Evolutionary conservation across 2,888 invertebrate species (phyloP), one percentile per base, ranked within the genome.

Genomic region (Leptopilina myrica): DNA sequence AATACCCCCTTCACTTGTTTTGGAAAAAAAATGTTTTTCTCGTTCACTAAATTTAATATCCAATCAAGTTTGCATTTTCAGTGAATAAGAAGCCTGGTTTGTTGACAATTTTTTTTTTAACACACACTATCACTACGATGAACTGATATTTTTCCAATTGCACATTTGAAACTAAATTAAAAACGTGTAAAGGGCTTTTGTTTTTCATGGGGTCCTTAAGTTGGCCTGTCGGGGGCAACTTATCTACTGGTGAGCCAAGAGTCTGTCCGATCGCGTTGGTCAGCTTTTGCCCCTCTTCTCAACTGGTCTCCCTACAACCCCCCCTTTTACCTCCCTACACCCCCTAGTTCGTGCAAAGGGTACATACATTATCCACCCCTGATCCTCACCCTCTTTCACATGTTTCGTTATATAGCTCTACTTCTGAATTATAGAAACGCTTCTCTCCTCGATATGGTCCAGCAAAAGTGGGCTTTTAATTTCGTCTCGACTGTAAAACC

Each of bases 321-420:
- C 86, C 84, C 84, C 82, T 86, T 82, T n/a, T 59, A 64, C 67
- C 76, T 62, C 79, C 78, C 15, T 79, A 78, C 80, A 76, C 76
- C 56, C 79, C 56, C 76, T 15, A 33, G 65, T n/a, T 79, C 84
- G 78, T 79, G 86, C 85, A 86, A 88, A 73, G 91, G 91, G 90
- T 91, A 91, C 91, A 91, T 91, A 91, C 89, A 91, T 91, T 91
- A 91, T 89, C 87, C 87, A 84, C 86, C 87, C 87, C 87, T 87
- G 87, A 88, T 87, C 87, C 87, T 85, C 84, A 82, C 84, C 82
- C 78, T 84, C 80, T 79, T 84, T 84, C 84, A 84, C 88, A 84
- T 85, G 83, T 85, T 83, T 84, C 82, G 80, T 81, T 84, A 73
- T 84, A 73, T 73, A 81, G 86, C 81, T 83, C 84, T 83, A 77